Evolutionary conservation across 2,797 vertebrate species (phyloP).

Genomic region (Carcharodon carcharias): DNA sequence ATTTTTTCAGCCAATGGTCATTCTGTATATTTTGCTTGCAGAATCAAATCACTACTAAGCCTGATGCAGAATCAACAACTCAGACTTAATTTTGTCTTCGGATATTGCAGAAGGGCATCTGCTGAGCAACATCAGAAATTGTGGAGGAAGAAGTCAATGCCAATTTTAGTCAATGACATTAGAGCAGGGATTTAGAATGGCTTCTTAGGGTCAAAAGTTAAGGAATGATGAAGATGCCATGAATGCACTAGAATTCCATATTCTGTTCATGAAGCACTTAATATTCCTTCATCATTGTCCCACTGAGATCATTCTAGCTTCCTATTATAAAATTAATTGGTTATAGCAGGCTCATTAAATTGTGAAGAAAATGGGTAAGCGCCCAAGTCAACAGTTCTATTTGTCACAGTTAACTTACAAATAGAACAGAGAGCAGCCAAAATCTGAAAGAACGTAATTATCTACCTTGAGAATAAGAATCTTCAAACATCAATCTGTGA

Average conservation of each 20-base stretch:
- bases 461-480: neutral
- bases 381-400: constrained; percentile 27
- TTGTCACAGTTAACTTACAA: constrained; percentile 34
- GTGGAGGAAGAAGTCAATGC: neutral
- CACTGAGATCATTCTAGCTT: constrained; percentile 12
- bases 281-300: constrained; percentile 9
- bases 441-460: constrained; percentile 18
- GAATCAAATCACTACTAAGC: neutral
- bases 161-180: neutral
- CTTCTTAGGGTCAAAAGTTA: constrained; percentile 21
- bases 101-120: neutral
- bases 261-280: neutral
- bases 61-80: neutral
- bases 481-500: neutral
- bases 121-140: neutral
- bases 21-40: neutral
- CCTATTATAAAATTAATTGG: constrained; percentile 26
- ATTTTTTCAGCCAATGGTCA: neutral
- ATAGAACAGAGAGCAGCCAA: neutral
- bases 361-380: constrained; percentile 8
- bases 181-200: constrained; percentile 2
- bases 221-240: neutral
- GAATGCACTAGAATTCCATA: neutral
- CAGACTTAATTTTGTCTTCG: neutral
- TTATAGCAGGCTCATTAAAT: constrained; percentile 23